Evolutionary conservation across 2,797 vertebrate genomes (phyloP).

Genomic region (Knipowitschia caucasica): DNA sequence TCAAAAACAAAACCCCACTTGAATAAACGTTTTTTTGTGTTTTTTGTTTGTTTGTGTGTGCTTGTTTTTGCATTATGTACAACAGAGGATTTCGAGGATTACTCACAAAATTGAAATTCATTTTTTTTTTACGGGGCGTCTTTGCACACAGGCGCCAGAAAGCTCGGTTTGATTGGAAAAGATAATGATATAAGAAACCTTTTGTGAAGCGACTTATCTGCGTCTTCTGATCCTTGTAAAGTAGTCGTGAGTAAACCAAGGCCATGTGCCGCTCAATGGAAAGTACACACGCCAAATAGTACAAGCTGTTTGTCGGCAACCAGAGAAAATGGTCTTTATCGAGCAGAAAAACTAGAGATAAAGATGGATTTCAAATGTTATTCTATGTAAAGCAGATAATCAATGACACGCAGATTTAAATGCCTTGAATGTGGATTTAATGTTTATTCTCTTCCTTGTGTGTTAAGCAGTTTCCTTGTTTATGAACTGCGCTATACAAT

Average conservation of each 20-base stretch:
- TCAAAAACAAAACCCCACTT: too few relatives aligned
- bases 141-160: constrained; percentile 1
- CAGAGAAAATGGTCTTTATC: neutral
- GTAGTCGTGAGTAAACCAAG: neutral
- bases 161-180: neutral
- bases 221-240: neutral
- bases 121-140: neutral
- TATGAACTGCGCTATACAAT: too few relatives aligned
- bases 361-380: too few relatives aligned
- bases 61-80: neutral
- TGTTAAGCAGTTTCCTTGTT: too few relatives aligned
- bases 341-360: neutral
- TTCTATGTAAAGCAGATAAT: neutral
- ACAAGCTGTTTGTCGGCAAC: neutral
- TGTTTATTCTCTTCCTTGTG: too few relatives aligned
- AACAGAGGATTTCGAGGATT: neutral
- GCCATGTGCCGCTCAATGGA: neutral
- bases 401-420: too few relatives aligned
- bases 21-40: neutral
- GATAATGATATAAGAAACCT: neutral
- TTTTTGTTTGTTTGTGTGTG: neutral
- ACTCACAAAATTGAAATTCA: constrained; percentile 3
- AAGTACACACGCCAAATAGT: neutral
- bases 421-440: too few relatives aligned
- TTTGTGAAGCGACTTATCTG: neutral